phyloP scores from a whole-genome alignment of 2,797 vertebrate species.

The Iguana delicatissima region DNA sequence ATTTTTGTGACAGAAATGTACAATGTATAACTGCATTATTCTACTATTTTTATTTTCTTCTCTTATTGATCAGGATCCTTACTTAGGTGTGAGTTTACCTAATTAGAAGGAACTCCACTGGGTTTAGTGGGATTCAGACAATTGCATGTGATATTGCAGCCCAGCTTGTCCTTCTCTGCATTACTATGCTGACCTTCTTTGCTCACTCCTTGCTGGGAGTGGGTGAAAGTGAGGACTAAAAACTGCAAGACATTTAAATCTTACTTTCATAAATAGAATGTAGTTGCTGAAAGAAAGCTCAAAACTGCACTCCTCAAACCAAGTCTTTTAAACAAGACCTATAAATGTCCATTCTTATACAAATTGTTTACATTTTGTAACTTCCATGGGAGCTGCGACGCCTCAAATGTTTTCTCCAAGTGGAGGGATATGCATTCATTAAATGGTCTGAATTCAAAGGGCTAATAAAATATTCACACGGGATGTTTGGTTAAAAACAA shows the following conservation, averaged over 20 bases:
- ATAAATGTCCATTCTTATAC: neutral
- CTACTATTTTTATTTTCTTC: neutral
- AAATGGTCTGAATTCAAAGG: conserved; percentile 16
- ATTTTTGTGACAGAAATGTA: neutral
- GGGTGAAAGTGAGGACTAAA: neutral
- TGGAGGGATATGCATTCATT: conserved; percentile 3
- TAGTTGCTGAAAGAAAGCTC: neutral
- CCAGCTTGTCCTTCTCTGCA: neutral
- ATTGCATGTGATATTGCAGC: neutral
- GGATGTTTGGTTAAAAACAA: conserved; percentile 48
- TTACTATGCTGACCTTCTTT: neutral
- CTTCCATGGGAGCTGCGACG: conserved; percentile 25
- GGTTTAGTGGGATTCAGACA: neutral
- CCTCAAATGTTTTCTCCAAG: conserved; percentile 21
- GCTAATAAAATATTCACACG: conserved; percentile 58
- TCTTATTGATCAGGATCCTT: neutral
- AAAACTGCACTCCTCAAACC: neutral
- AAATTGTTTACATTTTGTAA: neutral
- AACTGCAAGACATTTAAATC: neutral
- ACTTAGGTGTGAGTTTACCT: neutral
- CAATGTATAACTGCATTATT: neutral
- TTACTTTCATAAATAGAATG: conserved; percentile 4
- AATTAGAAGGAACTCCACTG: neutral
- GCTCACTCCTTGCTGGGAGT: neutral
- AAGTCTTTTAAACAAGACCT: neutral